Percentiles rank a stretch among this genome's conserved stretches.
These are phyloP conservation scores for Isoperla grammatica DNA, from an alignment of 2,888 invertebrate genomes.

Conservation along the genomic window DNA sequence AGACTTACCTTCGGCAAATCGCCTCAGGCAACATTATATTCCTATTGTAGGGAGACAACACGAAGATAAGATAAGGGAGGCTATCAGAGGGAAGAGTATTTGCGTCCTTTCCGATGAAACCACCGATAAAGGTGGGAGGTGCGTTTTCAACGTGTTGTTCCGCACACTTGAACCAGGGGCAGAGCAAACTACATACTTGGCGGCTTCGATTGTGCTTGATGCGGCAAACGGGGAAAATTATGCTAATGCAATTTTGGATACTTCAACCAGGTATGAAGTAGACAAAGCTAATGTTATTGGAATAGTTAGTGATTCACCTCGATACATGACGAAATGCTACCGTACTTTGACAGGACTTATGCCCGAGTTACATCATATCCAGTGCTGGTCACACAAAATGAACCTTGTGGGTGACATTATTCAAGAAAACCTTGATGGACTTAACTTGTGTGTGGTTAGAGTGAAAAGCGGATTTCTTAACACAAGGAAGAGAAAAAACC, in stretches of 20 bases:
- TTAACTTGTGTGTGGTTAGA: too few species aligned
- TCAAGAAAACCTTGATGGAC: too few species aligned
- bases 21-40: constrained; percentile 18
- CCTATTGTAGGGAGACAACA: constrained; percentile 7
- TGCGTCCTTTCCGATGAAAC: constrained; percentile 20
- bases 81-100: constrained; percentile 7
- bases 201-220: constrained; percentile 9
- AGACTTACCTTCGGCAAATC: constrained; percentile 16
- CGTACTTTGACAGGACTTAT: too few species aligned
- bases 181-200: not conserved
- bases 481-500: too few species aligned
- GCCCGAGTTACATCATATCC: too few species aligned
- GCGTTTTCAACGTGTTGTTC: constrained; percentile 21
- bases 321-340: constrained; percentile 15
- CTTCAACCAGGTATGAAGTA: constrained; percentile 11
- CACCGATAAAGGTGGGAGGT: constrained; percentile 19
- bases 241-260: constrained; percentile 21
- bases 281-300: constrained; percentile 2
- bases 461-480: too few species aligned
- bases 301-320: constrained; percentile 16
- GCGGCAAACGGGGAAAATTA: constrained; percentile 10
- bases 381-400: too few species aligned
- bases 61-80: constrained; percentile 11
- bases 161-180: constrained; percentile 8
- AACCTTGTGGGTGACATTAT: too few species aligned